Evolutionary conservation across 2,888 invertebrate genomes (phyloP).

Genomic region (Alloscopus bannaensis): DNA sequence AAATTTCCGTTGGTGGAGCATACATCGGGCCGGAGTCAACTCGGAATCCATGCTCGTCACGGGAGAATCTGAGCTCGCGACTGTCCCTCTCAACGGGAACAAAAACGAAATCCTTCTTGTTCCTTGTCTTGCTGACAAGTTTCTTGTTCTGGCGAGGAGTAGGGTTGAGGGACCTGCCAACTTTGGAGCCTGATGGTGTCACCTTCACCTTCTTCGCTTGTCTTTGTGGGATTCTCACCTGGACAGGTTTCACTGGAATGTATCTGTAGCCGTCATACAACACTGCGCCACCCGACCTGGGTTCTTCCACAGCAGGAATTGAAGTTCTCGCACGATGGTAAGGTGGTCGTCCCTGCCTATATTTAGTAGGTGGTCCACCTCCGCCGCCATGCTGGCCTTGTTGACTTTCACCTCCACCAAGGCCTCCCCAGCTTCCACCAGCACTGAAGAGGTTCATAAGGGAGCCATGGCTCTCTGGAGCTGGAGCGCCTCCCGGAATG

Average conservation of each 20-base stretch:
- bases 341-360: slow-evolving; percentile 27
- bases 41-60: slow-evolving; percentile 29
- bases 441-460: slow-evolving; percentile 25
- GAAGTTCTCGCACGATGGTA: slow-evolving; percentile 27
- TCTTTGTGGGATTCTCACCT: slow-evolving; percentile 29
- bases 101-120: slow-evolving; percentile 28
- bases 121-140: background rate
- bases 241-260: slow-evolving; percentile 46
- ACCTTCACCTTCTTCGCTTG: slow-evolving; percentile 35
- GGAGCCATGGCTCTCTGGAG: slow-evolving; percentile 24
- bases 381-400: slow-evolving; percentile 18
- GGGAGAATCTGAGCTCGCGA: slow-evolving; percentile 41
- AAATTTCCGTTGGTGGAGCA: slow-evolving; percentile 40
- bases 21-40: slow-evolving; percentile 26
- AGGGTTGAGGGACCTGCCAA: background rate
- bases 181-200: background rate
- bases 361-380: slow-evolving; percentile 32
- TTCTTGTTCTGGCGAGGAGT: slow-evolving; percentile 19
- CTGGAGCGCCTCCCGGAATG: slow-evolving; percentile 29
- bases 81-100: slow-evolving; percentile 27
- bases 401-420: background rate
- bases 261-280: slow-evolving; percentile 43
- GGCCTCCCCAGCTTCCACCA: slow-evolving; percentile 23
- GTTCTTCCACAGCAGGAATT: slow-evolving; percentile 4
- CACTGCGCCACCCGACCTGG: slow-evolving; percentile 47